Base-by-base conservation (phyloP, 2,888 invertebrate genomes). In the Hemistola chrysoprasaria region DNA sequence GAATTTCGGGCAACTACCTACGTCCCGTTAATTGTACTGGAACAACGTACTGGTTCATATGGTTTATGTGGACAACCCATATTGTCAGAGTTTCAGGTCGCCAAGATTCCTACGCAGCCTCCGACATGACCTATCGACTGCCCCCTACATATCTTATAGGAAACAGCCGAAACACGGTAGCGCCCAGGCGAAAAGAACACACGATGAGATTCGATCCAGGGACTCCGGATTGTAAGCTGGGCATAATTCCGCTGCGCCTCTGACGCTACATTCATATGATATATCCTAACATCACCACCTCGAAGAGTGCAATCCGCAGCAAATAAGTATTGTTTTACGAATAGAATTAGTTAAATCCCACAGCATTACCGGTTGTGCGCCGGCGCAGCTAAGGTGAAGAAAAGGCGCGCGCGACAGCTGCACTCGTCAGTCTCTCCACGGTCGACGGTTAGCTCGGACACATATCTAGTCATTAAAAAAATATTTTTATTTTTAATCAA, bases 301-400 rank as follows among this genome's bases (percentile, higher is more conserved):
- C 4, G 3, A 16, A 3, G 3, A 16, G 16, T 57, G 55, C 50
- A 65, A 69, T 59, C 53, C 50, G 47, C 40, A 48, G 44, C 57
- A 70, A 73, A 74, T 73, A 59, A 66, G 66, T 69, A 75, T 79
- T 79, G 76, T 81, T 77, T 71, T 56, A 65, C 56, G 71, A 68
- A 71, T 71, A 74, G 63, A 75, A 76, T 81, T 78, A 75, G 65
- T 77, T 72, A 70, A 79, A 80, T 78, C 68, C 78, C 72, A 71
- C 69, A 75, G 68, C 72, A 67, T 73, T 78, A 86, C 86, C 87
- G 85, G 87, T 85, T 86, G 72, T 58, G 69, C 70, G 75, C 70
- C 66, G 64, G 72, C 75, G 75, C 77, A 62, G 70, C 65, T 64
- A 67, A 67, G 63, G 68, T 63, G 79, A 87, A 83, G 86, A 88